These are phyloP conservation scores for Anguilla anguilla DNA, from an alignment of 2,797 vertebrate genomes.

Conservation along the genomic window DNA sequence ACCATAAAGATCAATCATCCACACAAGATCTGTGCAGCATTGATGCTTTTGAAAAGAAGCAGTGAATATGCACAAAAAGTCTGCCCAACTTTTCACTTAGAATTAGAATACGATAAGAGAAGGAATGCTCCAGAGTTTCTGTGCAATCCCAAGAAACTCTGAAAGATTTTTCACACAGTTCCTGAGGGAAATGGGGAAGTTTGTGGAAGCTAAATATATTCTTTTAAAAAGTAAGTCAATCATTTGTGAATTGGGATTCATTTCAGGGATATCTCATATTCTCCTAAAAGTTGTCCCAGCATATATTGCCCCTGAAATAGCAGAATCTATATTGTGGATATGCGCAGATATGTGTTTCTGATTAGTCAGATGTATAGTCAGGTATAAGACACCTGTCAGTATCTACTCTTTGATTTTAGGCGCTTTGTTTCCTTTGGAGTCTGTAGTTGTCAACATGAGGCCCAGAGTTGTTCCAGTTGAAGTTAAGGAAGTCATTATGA, in stretches of 20 bases:
- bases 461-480: no score
- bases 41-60: background rate
- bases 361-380: no score
- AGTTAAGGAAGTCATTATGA: no score
- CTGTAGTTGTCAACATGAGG: no score
- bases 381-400: no score
- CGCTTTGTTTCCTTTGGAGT: no score
- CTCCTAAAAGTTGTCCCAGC: background rate
- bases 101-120: background rate
- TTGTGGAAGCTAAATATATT: background rate
- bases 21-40: slow-evolving; percentile 2
- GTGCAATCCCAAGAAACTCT: background rate
- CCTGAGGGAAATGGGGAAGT: background rate
- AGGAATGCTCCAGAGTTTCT: background rate
- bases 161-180: background rate
- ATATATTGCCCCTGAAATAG: background rate
- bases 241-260: slow-evolving; percentile 2
- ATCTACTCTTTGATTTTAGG: no score
- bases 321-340: background rate
- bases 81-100: background rate
- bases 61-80: slow-evolving; percentile 7
- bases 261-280: background rate
- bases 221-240: background rate
- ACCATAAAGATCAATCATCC: background rate
- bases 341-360: background rate